Percentiles rank a stretch among this genome's conserved stretches.
Evolutionary conservation across 2,113 vertebrate species (phyloP).

Genomic region (Centrocercus urophasianus): DNA sequence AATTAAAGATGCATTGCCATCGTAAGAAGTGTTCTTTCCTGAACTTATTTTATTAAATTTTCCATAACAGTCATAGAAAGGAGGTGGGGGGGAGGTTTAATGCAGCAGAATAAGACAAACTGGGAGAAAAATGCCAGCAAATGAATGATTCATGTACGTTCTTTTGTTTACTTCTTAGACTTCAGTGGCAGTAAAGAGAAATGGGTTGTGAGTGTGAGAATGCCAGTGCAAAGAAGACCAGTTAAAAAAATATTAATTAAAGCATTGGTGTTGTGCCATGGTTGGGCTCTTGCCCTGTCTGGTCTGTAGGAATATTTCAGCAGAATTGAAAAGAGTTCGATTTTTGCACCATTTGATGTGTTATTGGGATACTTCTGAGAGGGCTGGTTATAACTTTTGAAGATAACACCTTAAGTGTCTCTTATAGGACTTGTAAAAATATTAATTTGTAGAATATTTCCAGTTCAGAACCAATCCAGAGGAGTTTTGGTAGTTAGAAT

Average conservation of each 20-base stretch:
- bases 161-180: background rate
- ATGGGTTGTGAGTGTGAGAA: background rate
- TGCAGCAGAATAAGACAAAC: background rate
- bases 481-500: background rate
- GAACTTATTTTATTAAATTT: background rate
- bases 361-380: background rate
- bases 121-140: background rate
- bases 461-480: background rate
- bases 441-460: background rate
- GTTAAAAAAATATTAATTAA: background rate
- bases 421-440: background rate
- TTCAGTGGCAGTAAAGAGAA: background rate
- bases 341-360: background rate
- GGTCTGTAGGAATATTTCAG: background rate
- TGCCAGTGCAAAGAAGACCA: background rate
- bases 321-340: background rate
- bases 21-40: slow-evolving; percentile 86
- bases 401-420: background rate
- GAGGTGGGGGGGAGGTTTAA: background rate
- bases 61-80: background rate
- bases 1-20: slow-evolving; percentile 95
- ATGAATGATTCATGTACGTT: background rate
- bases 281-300: background rate
- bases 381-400: background rate
- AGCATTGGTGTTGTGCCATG: background rate